Evolutionary conservation across 1,140 invertebrate genomes (phyloP), one percentile per base, ranked within the genome.

Genomic region (Caenorhabditis latens): DNA sequence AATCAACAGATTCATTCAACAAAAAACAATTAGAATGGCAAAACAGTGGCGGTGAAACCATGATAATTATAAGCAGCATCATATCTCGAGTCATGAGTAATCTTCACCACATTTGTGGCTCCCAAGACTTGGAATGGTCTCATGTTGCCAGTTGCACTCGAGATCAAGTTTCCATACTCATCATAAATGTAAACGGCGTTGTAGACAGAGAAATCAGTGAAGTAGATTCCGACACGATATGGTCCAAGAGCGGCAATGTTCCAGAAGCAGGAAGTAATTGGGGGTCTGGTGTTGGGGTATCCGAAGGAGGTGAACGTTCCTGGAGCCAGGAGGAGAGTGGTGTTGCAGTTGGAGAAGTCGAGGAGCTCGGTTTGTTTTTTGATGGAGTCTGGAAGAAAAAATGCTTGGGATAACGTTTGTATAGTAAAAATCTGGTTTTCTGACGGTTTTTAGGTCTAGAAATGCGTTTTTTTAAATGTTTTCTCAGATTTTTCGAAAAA

Each of bases 271-370:
- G 3, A 48, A 16, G 43, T 46, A 4, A n/a, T 16, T 71, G 65
- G 40, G 13, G 65, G 42, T 32, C 19, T 14, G 43, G 65, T 43
- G 4, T 43, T 46, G 42, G 65, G 65, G 43, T 71, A 71, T 19
- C 65, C 65, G 8, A 71, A 71, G 4, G 42, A 46, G 4, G 42
- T 71, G 19, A 71, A 48, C 42, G 24, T 11, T 71, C 65, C 65
- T 3, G 65, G 65, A 46, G 65, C 40, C 65, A 71, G 48, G 65
- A 32, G 24, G 65, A 71, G 16, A 19, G 65, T 71, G 14, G 65
- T n/a, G 42, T 71, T 71, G 65, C 65, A 71, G 40, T 71, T 43
- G 43, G 65, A 71, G 65, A 46, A 71, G 65, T 71, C 65, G 2
- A 71, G 19, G 4, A 71, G 42, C 9, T 71, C 43, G 2, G 21